phyloP scores from a whole-genome alignment of 2,113 vertebrate genomes.

The Leucosticte australis region DNA sequence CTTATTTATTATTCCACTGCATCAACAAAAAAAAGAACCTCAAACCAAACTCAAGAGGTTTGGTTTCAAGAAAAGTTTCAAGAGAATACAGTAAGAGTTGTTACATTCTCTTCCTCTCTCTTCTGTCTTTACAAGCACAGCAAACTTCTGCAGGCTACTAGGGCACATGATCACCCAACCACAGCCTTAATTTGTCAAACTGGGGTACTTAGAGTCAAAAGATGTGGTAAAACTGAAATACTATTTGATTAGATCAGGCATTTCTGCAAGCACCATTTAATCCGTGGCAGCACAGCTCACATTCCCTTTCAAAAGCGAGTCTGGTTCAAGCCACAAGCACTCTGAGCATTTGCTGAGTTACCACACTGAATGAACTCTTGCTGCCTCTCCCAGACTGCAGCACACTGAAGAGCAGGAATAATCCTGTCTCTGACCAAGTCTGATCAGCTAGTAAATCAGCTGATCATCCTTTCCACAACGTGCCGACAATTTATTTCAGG shows the following conservation, averaged over 20 bases:
- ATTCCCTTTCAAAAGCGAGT: rapidly evolving
- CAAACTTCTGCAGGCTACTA: not conserved
- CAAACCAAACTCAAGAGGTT: not conserved
- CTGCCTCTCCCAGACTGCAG: not conserved
- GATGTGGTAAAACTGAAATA: not conserved
- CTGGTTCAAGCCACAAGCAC: not conserved
- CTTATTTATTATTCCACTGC: not conserved
- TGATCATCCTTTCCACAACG: rapidly evolving
- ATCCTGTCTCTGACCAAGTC: not conserved
- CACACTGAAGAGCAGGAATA: not conserved
- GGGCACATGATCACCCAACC: not conserved
- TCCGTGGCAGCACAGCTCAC: not conserved
- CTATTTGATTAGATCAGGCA: not conserved
- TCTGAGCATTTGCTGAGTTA: not conserved
- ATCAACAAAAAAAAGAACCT: not conserved
- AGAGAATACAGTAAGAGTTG: not conserved
- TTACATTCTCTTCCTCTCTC: not conserved
- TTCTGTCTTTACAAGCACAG: not conserved
- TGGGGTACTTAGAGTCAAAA: not conserved
- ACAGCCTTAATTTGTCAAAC: rapidly evolving
- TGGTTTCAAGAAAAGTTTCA: not conserved
- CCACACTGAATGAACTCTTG: not conserved
- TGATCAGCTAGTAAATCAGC: not conserved
- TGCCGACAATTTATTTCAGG: not conserved
- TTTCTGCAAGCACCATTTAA: not conserved